Conservation (phyloP, 1,140 invertebrate genomes). For the Heliothis subflexa region DNA sequence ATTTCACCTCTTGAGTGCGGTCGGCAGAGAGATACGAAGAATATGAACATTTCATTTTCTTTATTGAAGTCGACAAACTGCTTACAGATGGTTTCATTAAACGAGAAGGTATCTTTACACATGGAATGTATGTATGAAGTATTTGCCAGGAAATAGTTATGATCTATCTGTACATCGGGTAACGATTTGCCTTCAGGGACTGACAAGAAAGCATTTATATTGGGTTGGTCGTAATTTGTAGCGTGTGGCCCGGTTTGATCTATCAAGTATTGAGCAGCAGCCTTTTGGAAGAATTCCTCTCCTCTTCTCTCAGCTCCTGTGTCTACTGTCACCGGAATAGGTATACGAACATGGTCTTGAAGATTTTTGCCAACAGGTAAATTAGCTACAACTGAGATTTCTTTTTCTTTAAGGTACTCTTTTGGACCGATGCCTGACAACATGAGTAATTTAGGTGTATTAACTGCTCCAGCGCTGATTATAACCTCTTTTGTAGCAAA, state of each 20-base stretch:
- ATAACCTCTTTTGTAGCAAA: constrained; percentile 90
- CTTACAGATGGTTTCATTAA: constrained; percentile 92
- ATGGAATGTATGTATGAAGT: constrained; percentile 66
- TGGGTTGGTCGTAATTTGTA: constrained; percentile 79
- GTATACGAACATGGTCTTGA: constrained; percentile 91
- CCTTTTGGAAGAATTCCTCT: constrained; percentile 71
- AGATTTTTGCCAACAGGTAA: constrained; percentile 91
- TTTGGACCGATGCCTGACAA: constrained; percentile 76
- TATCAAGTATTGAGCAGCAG: constrained; percentile 68
- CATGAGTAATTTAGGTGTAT: constrained; percentile 88
- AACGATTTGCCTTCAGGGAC: constrained; percentile 84
- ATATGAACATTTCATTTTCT: constrained; percentile 74
- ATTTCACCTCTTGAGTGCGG: constrained; percentile 75
- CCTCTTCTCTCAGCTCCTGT: constrained; percentile 78
- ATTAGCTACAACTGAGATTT: constrained; percentile 88
- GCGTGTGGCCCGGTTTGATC: constrained; percentile 73
- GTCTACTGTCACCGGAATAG: constrained; percentile 88
- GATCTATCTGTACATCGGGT: constrained; percentile 88
- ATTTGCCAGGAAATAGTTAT: constrained; percentile 88
- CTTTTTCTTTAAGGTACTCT: constrained; percentile 87
- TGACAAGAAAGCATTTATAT: constrained; percentile 87
- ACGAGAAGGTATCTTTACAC: constrained; percentile 68
- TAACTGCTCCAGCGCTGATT: constrained; percentile 90
- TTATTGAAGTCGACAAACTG: constrained; percentile 87
- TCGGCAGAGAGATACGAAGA: constrained; percentile 75